phyloP scores from a whole-genome alignment of 92 coral and sea anemone genomes.

The Palythoa grandis region DNA sequence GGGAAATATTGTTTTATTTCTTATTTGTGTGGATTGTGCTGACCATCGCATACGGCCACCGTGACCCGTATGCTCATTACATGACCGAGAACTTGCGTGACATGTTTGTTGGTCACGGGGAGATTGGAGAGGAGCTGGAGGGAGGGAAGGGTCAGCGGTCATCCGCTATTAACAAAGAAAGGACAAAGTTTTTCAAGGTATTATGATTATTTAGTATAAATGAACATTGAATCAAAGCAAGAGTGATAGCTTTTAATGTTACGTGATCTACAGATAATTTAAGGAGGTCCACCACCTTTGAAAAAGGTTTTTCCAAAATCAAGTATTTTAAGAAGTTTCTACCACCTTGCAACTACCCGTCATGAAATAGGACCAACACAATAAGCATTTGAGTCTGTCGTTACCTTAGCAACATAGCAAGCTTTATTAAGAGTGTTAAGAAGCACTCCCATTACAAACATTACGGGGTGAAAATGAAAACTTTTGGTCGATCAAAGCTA shows the following conservation, averaged over 20 bases:
- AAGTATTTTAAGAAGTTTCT: too few species aligned
- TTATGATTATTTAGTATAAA: neutral
- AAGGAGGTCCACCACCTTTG: too few species aligned
- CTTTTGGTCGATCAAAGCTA: too few species aligned
- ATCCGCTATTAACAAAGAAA: slow-evolving; percentile 29
- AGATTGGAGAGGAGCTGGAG: slow-evolving; percentile 54
- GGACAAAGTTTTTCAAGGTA: slow-evolving; percentile 64
- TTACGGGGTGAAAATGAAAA: too few species aligned
- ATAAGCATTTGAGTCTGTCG: too few species aligned
- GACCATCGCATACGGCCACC: slow-evolving; percentile 90
- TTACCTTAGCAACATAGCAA: too few species aligned
- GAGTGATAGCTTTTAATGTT: neutral
- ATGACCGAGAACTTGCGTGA: slow-evolving; percentile 83
- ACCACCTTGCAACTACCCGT: too few species aligned
- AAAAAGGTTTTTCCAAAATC: too few species aligned
- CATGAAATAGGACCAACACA: too few species aligned
- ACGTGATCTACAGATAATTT: too few species aligned
- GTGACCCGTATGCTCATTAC: slow-evolving; percentile 92
- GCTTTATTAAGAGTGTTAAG: too few species aligned
- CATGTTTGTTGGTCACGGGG: slow-evolving; percentile 67
- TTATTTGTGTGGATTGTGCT: slow-evolving; percentile 94
- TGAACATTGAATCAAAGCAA: neutral
- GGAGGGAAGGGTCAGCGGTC: slow-evolving; percentile 56
- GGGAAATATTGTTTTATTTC: slow-evolving; percentile 82
- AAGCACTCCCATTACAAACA: too few species aligned